phyloP scores from a whole-genome alignment of 35 echinoderm and acorn worm species.

The Eucidaris tribuloides region DNA sequence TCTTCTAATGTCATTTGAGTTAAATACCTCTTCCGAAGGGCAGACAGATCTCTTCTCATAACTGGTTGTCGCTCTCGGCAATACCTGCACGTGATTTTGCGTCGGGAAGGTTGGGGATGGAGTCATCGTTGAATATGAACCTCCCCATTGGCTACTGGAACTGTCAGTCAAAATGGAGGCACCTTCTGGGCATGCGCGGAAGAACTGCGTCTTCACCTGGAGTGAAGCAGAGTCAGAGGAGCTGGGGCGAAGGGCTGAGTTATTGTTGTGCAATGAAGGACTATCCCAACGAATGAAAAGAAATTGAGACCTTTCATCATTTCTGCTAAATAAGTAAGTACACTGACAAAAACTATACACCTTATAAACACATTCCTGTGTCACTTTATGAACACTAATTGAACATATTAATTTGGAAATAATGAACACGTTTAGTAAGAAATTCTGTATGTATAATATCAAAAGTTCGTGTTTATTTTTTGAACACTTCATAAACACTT shows the following conservation, averaged over 20 bases:
- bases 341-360: no score
- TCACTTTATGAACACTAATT: no score
- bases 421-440: no score
- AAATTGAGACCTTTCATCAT: no score
- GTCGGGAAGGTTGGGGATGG: neutral
- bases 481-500: no score
- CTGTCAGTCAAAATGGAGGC: neutral
- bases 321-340: no score
- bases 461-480: no score
- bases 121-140: neutral
- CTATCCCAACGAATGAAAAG: no score
- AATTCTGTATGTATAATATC: no score
- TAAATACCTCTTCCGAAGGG: neutral
- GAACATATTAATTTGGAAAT: no score
- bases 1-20: neutral
- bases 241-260: slow-evolving; percentile 23
- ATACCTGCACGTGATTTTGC: neutral
- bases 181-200: neutral
- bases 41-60: neutral
- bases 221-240: slow-evolving; percentile 9
- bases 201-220: neutral
- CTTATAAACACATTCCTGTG: no score
- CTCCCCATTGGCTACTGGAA: neutral
- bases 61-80: neutral
- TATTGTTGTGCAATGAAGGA: neutral